phyloP scores from a whole-genome alignment of 1,140 invertebrate species.

The Drosophila funebris region DNA sequence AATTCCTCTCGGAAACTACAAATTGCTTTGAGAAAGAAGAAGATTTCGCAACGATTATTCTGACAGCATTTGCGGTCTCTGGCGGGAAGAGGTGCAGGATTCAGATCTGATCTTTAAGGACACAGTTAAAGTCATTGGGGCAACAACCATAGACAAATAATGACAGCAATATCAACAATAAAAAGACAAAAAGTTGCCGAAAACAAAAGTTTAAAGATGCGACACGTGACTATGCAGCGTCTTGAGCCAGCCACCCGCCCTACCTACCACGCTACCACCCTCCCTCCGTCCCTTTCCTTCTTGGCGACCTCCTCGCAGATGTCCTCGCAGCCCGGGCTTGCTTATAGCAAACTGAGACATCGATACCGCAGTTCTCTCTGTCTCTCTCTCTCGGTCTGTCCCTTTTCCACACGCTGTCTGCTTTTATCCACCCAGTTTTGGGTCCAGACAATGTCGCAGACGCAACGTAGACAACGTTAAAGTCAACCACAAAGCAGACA shows the following conservation, averaged over 20 bases:
- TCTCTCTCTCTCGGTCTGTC: not conserved
- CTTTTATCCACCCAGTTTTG: not conserved
- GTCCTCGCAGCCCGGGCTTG: not conserved
- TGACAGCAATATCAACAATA: conserved; percentile 1
- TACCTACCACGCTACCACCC: too few species aligned
- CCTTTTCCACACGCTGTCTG: not conserved
- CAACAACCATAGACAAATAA: not conserved
- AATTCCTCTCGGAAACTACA: too few species aligned
- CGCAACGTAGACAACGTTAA: conserved; percentile 51
- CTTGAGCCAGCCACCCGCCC: conserved; percentile 24
- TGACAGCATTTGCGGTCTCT: too few species aligned
- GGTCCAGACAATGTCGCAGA: conserved; percentile 53
- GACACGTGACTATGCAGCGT: conserved; percentile 60
- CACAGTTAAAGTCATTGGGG: not conserved
- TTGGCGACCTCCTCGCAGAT: not conserved
- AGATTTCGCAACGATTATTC: too few species aligned
- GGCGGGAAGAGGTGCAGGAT: too few species aligned
- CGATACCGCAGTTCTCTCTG: conserved; percentile 1
- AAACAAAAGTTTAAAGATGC: conserved; percentile 44
- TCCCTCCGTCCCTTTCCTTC: not conserved
- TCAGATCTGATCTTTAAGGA: too few species aligned
- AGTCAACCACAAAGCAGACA: conserved; percentile 31
- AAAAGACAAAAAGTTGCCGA: conserved; percentile 19
- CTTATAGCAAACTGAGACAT: conserved; percentile 17
- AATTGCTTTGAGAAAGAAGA: too few species aligned